phyloP scores from a whole-genome alignment of 2,888 invertebrate genomes.

The Sphaerophoria taeniata region DNA sequence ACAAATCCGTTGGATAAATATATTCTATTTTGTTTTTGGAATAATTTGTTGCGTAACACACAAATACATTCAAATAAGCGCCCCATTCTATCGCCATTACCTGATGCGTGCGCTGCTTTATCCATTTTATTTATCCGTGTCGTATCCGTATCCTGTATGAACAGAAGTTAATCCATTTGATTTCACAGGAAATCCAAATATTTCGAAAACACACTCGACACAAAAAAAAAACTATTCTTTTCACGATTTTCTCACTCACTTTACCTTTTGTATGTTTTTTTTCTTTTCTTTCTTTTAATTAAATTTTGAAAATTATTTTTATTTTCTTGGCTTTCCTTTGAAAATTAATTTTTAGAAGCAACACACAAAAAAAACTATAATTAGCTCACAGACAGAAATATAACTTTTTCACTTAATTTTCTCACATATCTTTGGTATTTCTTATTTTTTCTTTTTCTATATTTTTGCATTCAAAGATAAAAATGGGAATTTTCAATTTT shows the following conservation, averaged over 20 bases:
- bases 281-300: conserved; percentile 25
- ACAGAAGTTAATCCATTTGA: conserved; percentile 64
- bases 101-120: conserved; percentile 69
- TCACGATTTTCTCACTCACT: conserved; percentile 47
- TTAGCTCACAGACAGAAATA: conserved; percentile 72
- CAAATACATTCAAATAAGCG: conserved; percentile 19
- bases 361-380: conserved; percentile 61
- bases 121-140: conserved; percentile 58
- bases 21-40: conserved; percentile 52
- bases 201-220: conserved; percentile 12
- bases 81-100: conserved; percentile 47
- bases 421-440: conserved; percentile 57
- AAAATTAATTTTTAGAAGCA: conserved; percentile 55
- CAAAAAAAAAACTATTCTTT: conserved; percentile 33
- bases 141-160: conserved; percentile 67
- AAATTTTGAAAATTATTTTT: conserved; percentile 47
- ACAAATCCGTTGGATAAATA: conserved; percentile 49
- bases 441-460: background rate
- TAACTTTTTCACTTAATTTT: conserved; percentile 62
- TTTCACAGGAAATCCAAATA: conserved; percentile 53
- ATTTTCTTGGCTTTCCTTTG: conserved; percentile 55
- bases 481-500: conserved; percentile 23
- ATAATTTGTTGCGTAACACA: conserved; percentile 66
- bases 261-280: conserved; percentile 52
- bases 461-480: conserved; percentile 49